These are phyloP conservation scores for Crossocerus cetratus DNA, from an alignment of 2,888 invertebrate species.

Conservation along the genomic window DNA sequence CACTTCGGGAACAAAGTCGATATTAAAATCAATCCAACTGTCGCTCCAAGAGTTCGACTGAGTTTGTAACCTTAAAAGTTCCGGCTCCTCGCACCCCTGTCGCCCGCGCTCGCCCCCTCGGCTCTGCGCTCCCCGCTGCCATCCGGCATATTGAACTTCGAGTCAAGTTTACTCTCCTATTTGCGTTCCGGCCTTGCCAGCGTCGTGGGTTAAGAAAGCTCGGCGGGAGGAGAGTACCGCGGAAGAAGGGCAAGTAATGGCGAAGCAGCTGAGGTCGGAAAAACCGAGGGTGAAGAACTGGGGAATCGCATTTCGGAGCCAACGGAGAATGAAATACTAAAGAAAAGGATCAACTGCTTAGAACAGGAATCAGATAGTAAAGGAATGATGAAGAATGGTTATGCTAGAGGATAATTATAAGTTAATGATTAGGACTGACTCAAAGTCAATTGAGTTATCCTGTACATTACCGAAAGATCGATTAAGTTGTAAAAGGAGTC, in stretches of 20 bases:
- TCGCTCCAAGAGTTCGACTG: conserved; percentile 66
- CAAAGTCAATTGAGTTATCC: too few species aligned
- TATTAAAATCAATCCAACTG: conserved; percentile 76
- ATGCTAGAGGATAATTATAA: too few species aligned
- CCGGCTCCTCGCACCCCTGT: conserved; percentile 11
- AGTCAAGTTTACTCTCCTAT: conserved; percentile 72
- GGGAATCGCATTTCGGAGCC: not conserved
- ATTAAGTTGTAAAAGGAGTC: too few species aligned
- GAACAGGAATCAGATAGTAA: conserved; percentile 5
- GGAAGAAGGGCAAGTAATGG: conserved; percentile 10
- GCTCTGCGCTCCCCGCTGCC: conserved; percentile 8
- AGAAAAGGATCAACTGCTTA: not conserved
- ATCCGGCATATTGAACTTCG: conserved; percentile 69
- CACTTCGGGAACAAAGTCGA: conserved; percentile 71
- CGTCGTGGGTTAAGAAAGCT: conserved; percentile 47
- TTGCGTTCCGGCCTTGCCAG: conserved; percentile 63
- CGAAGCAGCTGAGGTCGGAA: not conserved
- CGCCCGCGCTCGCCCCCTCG: conserved; percentile 8
- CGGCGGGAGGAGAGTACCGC: conserved; percentile 35
- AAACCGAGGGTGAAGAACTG: not conserved
- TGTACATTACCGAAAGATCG: too few species aligned
- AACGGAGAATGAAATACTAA: not conserved
- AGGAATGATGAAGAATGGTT: conserved; percentile 45
- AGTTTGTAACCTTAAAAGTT: conserved; percentile 72
- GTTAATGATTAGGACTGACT: too few species aligned